Base-by-base conservation (phyloP, 2,888 invertebrate genomes). In the Idaea aversata region DNA sequence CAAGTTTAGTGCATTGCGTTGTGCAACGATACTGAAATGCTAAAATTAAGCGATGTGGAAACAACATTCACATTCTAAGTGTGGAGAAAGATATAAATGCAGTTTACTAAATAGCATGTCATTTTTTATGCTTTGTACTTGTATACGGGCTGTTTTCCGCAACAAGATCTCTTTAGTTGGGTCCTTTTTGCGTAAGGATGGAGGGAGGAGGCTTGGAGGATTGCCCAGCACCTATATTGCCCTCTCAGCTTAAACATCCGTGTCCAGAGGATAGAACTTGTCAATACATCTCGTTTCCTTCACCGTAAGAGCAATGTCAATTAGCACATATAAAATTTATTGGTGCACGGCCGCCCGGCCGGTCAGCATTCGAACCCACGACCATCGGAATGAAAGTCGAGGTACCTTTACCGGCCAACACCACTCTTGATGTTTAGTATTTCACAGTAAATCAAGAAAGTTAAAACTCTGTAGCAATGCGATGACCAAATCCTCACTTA, bases 1-100 rank as follows among this genome's bases (percentile, higher is more conserved):
- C 72, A 83, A 82, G 88, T 85, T 80, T 81, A 78, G 73, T 78
- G 75, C 66, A 71, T 87, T 81, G 75, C 75, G 16, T 59, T 25
- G 59, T 59, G 34, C 16, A 16, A 34, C 34, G 6, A 59, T 34
- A 59, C 59, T 6, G n/a, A 59, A 59, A 59, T 15, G 58, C 47
- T 47, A 47, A 47, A 47, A 47, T 47, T 7, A 47, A 47, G 47
- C 47, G 47, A 47, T 47, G 47, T 47, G 47, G 47, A 47, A 47
- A 47, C 47, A 47, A 47, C 47, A 47, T 47, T 47, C 47, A 47
- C 47, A 13, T 47, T 47, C 47, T 4, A 47, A 13, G 47, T 47
- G 47, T 47, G 13, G 47, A 5, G 38, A 63, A 58, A 58, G 61
- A 60, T 61, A 66, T 65, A 64, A 66, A 68, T 68, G 65, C 38